Base-by-base conservation (phyloP, 2,113 vertebrate genomes). In the Notarius quadriscutis region DNA sequence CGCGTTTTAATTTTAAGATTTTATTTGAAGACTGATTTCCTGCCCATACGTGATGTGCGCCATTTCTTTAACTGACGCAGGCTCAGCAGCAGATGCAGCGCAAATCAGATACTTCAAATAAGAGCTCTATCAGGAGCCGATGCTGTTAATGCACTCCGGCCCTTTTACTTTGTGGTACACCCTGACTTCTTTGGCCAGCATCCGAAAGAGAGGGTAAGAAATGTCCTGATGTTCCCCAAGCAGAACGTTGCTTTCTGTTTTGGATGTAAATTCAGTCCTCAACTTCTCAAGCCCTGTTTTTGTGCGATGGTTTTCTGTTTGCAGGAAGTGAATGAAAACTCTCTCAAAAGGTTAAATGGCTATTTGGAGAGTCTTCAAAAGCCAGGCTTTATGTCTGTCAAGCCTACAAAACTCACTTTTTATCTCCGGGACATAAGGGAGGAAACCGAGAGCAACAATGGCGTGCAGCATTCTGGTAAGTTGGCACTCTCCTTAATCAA, bases 241-340 rank as follows among this genome's bases (percentile, higher is more conserved):
- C n/a, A 34, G 11, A 63, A 30, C 69, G 34, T 48, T 30, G 27
- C 57, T 53, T 22, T 83, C 25, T n/a, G 20, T 18, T 11, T 58
- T 84, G 67, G 6, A 79, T 79, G 51, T 79, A 53, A 79, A 55
- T 79, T 55, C 51, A 14, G n/a, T 17, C 7, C 51, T 53, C 20
- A 53, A n/a, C 22, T 53, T 1, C 1, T 27, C 75, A 78, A 51
- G 20, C 72, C 27, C 34, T 87, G 79, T 25, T 63, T 60, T 14
- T 67, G 22, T 86, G 30, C n/a, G 60, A 12, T 67, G 25, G 8
- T 62, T 77, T 81, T 84, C 11, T 53, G 17, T 22, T 83, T 92
- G 71, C 92, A 99, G 98, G 97, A 97, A 91, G 95, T 99, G 91
- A 99, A 99, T 95, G 98, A 99, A 94, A 98, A 98, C 92, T 99